phyloP scores from a whole-genome alignment of 1,140 invertebrate genomes.

The Scylla paramamosain region DNA sequence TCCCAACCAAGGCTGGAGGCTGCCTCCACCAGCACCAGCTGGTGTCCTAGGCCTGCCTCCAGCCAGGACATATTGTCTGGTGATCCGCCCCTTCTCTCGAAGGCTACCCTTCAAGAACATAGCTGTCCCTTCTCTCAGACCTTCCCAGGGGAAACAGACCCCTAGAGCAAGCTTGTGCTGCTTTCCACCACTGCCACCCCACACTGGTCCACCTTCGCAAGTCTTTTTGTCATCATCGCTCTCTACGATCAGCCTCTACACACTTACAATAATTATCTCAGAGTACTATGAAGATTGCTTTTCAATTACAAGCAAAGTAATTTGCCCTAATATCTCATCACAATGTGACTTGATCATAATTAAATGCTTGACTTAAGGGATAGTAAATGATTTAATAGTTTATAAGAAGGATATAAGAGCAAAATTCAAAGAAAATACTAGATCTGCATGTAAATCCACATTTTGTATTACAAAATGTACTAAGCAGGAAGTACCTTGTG shows the following conservation, averaged over 20 bases:
- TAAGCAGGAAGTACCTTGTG: too few species aligned
- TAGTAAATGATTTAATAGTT: too few species aligned
- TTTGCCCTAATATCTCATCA: too few species aligned
- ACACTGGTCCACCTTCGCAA: constrained; percentile 15
- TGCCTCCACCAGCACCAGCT: constrained; percentile 26
- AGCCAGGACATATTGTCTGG: constrained; percentile 53
- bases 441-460: too few species aligned
- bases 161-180: constrained; percentile 61
- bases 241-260: background rate
- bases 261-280: too few species aligned
- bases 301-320: too few species aligned
- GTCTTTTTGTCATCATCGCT: background rate
- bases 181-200: background rate
- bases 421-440: too few species aligned
- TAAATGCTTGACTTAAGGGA: too few species aligned
- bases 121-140: constrained; percentile 65
- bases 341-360: too few species aligned
- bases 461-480: too few species aligned
- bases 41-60: constrained; percentile 42
- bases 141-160: constrained; percentile 63
- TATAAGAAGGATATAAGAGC: too few species aligned
- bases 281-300: too few species aligned
- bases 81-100: constrained; percentile 59
- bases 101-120: constrained; percentile 58
- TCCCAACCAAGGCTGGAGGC: constrained; percentile 48